Evolutionary conservation across 1,140 invertebrate species (phyloP), one percentile per base, ranked within the genome.

Genomic region (Anoplophora glabripennis): DNA sequence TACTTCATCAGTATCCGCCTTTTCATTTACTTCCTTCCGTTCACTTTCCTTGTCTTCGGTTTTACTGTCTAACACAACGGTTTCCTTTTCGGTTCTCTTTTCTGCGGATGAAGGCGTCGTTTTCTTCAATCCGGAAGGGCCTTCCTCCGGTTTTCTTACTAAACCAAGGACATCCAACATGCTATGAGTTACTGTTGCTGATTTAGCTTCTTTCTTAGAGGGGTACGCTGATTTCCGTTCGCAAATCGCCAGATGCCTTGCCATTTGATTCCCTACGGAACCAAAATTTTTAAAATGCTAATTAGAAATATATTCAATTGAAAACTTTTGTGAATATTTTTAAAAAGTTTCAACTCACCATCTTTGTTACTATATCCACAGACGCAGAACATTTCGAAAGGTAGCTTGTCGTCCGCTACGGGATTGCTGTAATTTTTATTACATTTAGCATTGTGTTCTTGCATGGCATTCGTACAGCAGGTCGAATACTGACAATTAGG

Each of bases 391-490:
- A 91, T 79, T 68, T 78, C 77, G 58, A 79, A 79, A 21, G 82
- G 78, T 53, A 88, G 77, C 46, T 75, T 76, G 14, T 81, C 63
- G 71, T 80, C 64, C 72, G 77, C 78, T 67, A 75, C 75, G 64
- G 75, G 76, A 73, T 80, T 80, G 67, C 78, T 80, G 67, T 72
- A 81, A 71, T 76, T 83, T 54, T 66, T 66, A 21, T 36, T 78
- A 79, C 87, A 84, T 74, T 79, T 76, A 58, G 80, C 75, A 54
- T 79, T 79, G 76, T 92, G 90, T 47, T 84, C 81, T 64, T 85
- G 79, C 77, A 90, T 87, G 0, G 88, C 86, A 54, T 83, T 81
- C 73, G 84, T 84, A 73, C 90, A 93, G 55, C 85, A 87, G 4
- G 89, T 89, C 45, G 84, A 80, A 70, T 86, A 93, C 59, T 84